Percentiles rank a stretch among this genome's conserved stretches.
Conservation (phyloP, 2,888 invertebrate genomes). For the Zaprionus obscuricornis region DNA sequence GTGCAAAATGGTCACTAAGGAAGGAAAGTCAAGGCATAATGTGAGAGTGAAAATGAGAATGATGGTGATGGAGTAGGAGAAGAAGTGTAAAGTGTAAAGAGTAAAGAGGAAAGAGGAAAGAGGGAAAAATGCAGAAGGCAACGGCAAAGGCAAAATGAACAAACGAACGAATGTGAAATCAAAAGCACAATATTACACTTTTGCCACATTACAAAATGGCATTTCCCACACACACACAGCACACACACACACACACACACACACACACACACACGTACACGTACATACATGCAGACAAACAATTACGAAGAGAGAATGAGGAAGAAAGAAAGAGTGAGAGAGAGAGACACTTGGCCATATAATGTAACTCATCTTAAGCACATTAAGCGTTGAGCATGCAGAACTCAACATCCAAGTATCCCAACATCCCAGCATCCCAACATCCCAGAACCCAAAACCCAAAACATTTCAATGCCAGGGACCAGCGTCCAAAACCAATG, state of each 20-base stretch:
- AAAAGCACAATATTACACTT: slow-evolving; percentile 76
- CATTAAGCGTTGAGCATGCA: slow-evolving; percentile 62
- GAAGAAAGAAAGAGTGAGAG: neutral
- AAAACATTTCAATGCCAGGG: slow-evolving; percentile 16
- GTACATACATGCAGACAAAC: neutral
- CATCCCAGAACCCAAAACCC: neutral
- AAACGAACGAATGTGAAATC: slow-evolving; percentile 61
- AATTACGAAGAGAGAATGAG: slow-evolving; percentile 12
- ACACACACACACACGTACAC: neutral
- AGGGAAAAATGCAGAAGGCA: slow-evolving; percentile 24
- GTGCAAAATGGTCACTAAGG: neutral
- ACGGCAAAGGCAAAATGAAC: slow-evolving; percentile 22
- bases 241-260: slow-evolving; percentile 3
- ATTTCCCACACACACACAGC: slow-evolving; percentile 45
- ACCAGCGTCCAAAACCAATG: slow-evolving; percentile 19
- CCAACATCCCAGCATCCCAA: neutral
- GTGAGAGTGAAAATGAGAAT: no score
- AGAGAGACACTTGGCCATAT: slow-evolving; percentile 37
- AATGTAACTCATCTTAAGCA: slow-evolving; percentile 78
- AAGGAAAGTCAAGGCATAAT: slow-evolving; percentile 28
- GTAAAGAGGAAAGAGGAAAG: neutral
- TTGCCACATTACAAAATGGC: slow-evolving; percentile 76
- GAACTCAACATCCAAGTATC: neutral
- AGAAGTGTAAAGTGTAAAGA: no score
- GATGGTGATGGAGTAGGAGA: no score